These are phyloP conservation scores for Pseudonaja textilis DNA, from an alignment of 2,113 vertebrate species.

Conservation along the genomic window DNA sequence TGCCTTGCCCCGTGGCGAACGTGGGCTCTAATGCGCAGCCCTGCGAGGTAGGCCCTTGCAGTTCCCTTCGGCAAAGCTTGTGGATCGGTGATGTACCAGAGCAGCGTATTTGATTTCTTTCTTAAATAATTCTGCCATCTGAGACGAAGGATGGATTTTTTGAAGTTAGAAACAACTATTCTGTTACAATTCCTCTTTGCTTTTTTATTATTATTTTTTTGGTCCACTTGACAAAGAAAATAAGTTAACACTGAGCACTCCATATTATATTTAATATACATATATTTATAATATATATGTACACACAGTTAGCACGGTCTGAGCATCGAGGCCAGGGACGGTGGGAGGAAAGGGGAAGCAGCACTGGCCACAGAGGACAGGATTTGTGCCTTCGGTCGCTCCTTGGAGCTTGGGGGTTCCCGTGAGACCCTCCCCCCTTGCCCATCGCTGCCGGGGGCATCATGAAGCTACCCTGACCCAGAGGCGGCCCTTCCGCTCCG, in stretches of 20 bases:
- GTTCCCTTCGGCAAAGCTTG: accelerated
- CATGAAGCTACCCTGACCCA: neutral
- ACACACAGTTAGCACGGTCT: constrained; percentile 78
- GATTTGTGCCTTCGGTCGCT: no score
- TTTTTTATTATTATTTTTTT: neutral
- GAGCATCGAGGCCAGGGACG: constrained; percentile 12
- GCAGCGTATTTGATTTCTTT: no score
- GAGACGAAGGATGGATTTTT: neutral
- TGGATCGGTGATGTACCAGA: accelerated
- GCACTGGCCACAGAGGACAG: neutral
- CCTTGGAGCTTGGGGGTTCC: neutral
- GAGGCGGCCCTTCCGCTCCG: no score
- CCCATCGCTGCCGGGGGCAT: neutral
- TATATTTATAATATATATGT: constrained; percentile 76
- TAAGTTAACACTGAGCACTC: constrained; percentile 51
- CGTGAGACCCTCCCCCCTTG: neutral
- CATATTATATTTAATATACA: constrained; percentile 68
- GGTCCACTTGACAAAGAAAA: constrained; percentile 38
- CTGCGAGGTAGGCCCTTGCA: neutral
- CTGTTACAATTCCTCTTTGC: constrained; percentile 13
- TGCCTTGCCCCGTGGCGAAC: accelerated
- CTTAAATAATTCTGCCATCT: neutral
- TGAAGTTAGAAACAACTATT: neutral
- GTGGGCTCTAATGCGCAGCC: neutral
- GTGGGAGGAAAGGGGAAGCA: neutral